Evolutionary conservation across 2,888 invertebrate genomes (phyloP), one percentile per base, ranked within the genome.

Genomic region (Lypha dubia): DNA sequence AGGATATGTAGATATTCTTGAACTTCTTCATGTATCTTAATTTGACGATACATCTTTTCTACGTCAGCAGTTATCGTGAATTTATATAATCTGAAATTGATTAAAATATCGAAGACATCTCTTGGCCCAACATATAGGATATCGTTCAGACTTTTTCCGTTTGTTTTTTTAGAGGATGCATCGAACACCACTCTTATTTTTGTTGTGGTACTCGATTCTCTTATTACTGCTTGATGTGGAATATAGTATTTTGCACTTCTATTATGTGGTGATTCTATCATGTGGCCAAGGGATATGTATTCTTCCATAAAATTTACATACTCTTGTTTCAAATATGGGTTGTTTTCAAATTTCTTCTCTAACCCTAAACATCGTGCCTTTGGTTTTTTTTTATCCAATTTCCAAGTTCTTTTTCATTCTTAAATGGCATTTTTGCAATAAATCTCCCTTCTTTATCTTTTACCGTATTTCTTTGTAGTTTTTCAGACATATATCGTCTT

Each of bases 11-110:
- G 44, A 44, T 44, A 44, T 44, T 44, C 44, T 44, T 44, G 44
- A n/a, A n/a, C 44, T 44, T 44, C 44, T n/a, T 44, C 44, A 44
- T 44, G n/a, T 44, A 44, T n/a, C 6, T 44, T 44, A 44, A 44
- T 44, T 44, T 44, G 44, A 3, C 44, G 44, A 44, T 44, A 44
- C 44, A 44, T 44, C 44, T 44, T 44, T 49, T 49, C 49, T 20
- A 49, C 49, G 49, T 49, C 49, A 49, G 49, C 49, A 20, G 20
- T 49, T 49, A 49, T 49, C 13, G 49, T 17, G 20, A 49, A 49
- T 49, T 49, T 4, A 49, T 49, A 20, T 3, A 49, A 49, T 20
- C 49, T 49, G 20, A 49, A 49, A 20, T 49, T 49, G 9, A 49
- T 49, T 20, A 49, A 20, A 20, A 49, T 49, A 49, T 49, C 49